phyloP scores from a whole-genome alignment of 2,888 invertebrate species.

The Hemithea aestivaria region DNA sequence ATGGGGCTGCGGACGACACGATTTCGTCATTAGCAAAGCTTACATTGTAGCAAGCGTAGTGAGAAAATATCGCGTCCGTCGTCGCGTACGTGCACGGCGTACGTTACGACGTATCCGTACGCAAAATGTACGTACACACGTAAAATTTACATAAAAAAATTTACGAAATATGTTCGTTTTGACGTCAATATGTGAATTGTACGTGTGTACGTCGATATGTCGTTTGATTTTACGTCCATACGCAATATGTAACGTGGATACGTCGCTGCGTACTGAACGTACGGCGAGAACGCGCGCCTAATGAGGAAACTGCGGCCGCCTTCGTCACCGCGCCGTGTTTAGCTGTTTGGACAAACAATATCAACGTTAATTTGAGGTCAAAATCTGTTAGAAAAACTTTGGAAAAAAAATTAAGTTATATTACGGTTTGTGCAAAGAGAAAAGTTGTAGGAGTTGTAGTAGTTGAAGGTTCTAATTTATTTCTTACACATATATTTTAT shows the following conservation, averaged over 20 bases:
- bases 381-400: too few species aligned
- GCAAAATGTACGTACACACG: too few species aligned
- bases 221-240: too few species aligned
- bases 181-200: too few species aligned
- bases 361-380: slow-evolving; percentile 2
- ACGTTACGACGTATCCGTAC: background rate
- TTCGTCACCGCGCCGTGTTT: slow-evolving; percentile 43
- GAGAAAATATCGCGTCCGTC: slow-evolving; percentile 55
- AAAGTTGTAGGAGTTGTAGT: too few species aligned
- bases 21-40: slow-evolving; percentile 75
- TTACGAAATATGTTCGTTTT: too few species aligned
- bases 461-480: too few species aligned
- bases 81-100: slow-evolving; percentile 15
- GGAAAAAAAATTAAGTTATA: too few species aligned
- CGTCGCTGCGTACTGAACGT: slow-evolving; percentile 27
- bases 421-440: too few species aligned
- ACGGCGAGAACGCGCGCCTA: slow-evolving; percentile 46
- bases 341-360: slow-evolving; percentile 20
- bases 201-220: too few species aligned
- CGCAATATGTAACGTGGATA: slow-evolving; percentile 10
- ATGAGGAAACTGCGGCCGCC: slow-evolving; percentile 61
- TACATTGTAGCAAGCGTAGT: slow-evolving; percentile 70
- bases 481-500: too few species aligned
- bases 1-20: slow-evolving; percentile 48
- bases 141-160: too few species aligned